A percentile compares a stretch with the other conserved stretches of the same genome.
Evolutionary conservation across 2,888 invertebrate genomes (phyloP).

Genomic region (Hecatera dysodea): DNA sequence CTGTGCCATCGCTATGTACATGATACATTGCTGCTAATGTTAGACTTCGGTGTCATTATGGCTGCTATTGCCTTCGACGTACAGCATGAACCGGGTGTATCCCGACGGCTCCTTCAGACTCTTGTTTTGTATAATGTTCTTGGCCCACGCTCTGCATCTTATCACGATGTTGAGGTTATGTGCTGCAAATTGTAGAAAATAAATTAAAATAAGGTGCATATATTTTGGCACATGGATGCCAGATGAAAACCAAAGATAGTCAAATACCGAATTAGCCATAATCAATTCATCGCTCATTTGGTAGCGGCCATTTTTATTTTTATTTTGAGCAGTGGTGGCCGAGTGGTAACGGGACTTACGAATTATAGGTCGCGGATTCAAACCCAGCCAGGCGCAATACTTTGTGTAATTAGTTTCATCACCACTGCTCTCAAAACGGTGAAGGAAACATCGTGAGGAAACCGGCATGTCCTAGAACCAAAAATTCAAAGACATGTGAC

Average conservation of each 20-base stretch:
- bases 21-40: constrained; percentile 50
- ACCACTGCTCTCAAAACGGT: too few relatives aligned
- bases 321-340: too few relatives aligned
- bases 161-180: constrained; percentile 70
- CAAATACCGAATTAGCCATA: not conserved
- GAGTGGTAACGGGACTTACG: too few relatives aligned
- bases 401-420: too few relatives aligned
- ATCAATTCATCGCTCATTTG: too few relatives aligned
- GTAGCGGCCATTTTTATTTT: too few relatives aligned
- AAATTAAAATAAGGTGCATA: not conserved
- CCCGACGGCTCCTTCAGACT: constrained; percentile 85
- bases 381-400: too few relatives aligned
- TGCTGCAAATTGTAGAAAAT: constrained; percentile 71
- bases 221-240: not conserved
- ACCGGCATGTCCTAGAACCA: too few relatives aligned
- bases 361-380: too few relatives aligned
- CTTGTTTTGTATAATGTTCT: constrained; percentile 91
- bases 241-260: not conserved
- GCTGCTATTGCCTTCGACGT: constrained; percentile 63
- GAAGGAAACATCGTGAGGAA: too few relatives aligned
- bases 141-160: constrained; percentile 93
- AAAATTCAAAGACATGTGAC: too few relatives aligned
- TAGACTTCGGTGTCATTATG: constrained; percentile 39
- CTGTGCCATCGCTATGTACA: constrained; percentile 17
- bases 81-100: constrained; percentile 79